Evolutionary conservation across 1,140 invertebrate genomes (phyloP), one percentile per base, ranked within the genome.

Genomic region (Heliconius hermathena): DNA sequence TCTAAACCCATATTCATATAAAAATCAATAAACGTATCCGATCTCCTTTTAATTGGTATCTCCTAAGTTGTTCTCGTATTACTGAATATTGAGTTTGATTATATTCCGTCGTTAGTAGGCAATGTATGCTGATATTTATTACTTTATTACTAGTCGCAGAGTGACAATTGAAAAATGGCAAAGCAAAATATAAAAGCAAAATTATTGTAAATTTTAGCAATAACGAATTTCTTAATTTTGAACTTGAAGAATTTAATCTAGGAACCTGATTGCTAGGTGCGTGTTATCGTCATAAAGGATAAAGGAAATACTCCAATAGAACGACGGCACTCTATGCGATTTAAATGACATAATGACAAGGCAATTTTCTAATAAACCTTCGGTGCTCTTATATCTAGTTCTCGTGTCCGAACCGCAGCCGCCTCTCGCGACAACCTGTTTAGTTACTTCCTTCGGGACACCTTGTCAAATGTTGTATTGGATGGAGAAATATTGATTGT

Each of bases 321-420:
- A 85, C 92, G 92, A 90, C 93, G 89, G 89, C 88, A 91, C 90
- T 94, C 91, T 94, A 94, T 94, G 93, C 93, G 93, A 94, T 94
- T 94, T 94, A 94, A 94, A 94, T 94, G 93, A 94, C 90, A 94
- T 94, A 94, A 94, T 94, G 93, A 93, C 93, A 80, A 91, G 87
- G 91, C 92, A 94, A 94, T 94, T 94, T 94, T 94, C 93, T 94
- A 94, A 94, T 94, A 94, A 94, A 94, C 93, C 92, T 94, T 93
- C 92, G 87, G 91, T 84, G 87, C 90, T 92, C 90, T 91, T 90
- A 90, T 82, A 84, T 82, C 80, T 88, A 90, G 90, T 89, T 89
- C 89, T 89, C 87, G 88, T 87, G 90, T 87, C 85, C 89, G 87
- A 90, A 89, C 85, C 85, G 87, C 86, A 86, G 88, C 82, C 83